Conservation (phyloP, 2,113 vertebrate genomes). For the Psammodynastes pulverulentus region DNA sequence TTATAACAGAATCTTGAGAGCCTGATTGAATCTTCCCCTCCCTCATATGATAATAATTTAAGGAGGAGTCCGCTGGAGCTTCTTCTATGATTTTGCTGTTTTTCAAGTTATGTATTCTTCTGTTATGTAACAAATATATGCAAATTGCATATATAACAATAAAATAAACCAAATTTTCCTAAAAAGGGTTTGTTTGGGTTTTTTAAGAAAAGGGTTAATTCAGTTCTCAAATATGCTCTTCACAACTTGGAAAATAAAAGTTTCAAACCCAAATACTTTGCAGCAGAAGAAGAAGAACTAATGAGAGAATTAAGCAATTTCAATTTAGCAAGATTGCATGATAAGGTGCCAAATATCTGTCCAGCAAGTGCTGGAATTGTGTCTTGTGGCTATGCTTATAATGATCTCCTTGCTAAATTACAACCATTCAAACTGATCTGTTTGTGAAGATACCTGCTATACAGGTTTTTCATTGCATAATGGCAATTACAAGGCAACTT, state of each 20-base stretch:
- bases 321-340: neutral
- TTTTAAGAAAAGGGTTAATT: neutral
- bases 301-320: neutral
- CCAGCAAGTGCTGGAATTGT: neutral
- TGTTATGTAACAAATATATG: neutral
- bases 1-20: neutral
- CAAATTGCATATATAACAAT: neutral
- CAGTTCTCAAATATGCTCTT: neutral
- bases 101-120: neutral
- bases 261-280: neutral
- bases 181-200: neutral
- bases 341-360: neutral
- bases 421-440: neutral
- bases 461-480: neutral
- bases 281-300: neutral
- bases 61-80: neutral
- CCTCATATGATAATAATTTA: neutral
- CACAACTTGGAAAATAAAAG: neutral
- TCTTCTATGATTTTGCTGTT: neutral
- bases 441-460: neutral
- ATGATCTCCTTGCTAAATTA: constrained; percentile 12
- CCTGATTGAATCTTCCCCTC: neutral
- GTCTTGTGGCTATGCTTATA: neutral
- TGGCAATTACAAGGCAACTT: neutral
- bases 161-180: neutral